Evolutionary conservation across 2,797 vertebrate genomes (phyloP).

Genomic region (Anolis apletophallus): DNA sequence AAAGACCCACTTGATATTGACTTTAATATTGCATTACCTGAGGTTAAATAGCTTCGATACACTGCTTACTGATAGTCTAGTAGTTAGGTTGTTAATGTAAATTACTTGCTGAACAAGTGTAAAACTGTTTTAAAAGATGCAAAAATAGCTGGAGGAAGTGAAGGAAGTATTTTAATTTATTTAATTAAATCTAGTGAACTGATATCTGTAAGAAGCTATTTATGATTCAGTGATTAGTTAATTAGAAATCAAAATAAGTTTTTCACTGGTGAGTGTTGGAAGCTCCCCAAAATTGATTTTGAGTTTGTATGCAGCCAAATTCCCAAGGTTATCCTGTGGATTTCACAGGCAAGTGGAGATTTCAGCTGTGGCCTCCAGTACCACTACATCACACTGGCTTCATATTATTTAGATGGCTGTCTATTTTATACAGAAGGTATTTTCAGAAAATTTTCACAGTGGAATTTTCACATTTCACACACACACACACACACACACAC

Average conservation of each 20-base stretch:
- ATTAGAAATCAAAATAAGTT: slow-evolving; percentile 19
- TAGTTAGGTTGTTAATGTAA: background rate
- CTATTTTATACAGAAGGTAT: no score
- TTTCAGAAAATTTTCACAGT: no score
- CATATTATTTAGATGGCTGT: no score
- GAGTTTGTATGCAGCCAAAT: background rate
- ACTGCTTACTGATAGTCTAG: background rate
- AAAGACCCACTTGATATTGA: background rate
- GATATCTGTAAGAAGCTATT: background rate
- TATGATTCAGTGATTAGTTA: slow-evolving; percentile 21
- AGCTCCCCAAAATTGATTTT: background rate
- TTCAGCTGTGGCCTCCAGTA: no score
- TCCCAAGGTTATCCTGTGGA: no score
- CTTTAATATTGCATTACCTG: slow-evolving; percentile 1
- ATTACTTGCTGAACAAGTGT: slow-evolving; percentile 5
- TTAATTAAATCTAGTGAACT: slow-evolving; percentile 29
- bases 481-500: no score
- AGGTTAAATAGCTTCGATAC: background rate
- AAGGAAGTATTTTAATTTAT: background rate
- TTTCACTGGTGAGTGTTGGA: background rate
- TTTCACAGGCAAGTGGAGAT: no score
- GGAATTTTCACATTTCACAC: no score
- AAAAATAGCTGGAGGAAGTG: background rate
- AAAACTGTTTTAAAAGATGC: background rate
- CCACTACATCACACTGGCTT: no score